A percentile compares a stretch with the other conserved stretches of the same genome.
Conservation (phyloP, 2,888 invertebrate species). For the Theretra japonica region DNA sequence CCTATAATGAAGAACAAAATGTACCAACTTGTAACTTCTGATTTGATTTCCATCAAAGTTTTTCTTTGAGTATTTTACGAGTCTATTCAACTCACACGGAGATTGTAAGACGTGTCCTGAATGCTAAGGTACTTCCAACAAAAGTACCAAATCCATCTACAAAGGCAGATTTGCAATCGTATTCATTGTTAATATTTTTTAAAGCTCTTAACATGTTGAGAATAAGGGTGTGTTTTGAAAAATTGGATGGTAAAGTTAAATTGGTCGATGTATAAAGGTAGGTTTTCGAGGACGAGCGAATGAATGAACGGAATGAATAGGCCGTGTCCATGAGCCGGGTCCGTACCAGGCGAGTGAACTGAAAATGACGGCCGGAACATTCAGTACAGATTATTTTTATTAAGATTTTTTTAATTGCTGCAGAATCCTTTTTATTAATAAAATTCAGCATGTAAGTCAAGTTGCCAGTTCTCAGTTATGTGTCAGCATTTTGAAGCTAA, state of each 20-base stretch:
- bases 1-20: not conserved
- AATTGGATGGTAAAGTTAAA: slow-evolving; percentile 3
- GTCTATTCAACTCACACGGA: slow-evolving; percentile 38
- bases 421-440: not conserved
- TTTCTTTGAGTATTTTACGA: slow-evolving; percentile 42
- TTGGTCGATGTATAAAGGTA: slow-evolving; percentile 38
- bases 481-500: too few relatives aligned
- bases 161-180: not conserved
- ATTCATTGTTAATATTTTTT: not conserved
- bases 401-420: not conserved
- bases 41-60: slow-evolving; percentile 40
- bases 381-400: not conserved
- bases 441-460: not conserved
- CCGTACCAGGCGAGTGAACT: not conserved
- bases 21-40: slow-evolving; percentile 27
- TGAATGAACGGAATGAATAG: slow-evolving; percentile 45
- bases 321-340: slow-evolving; percentile 29
- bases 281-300: slow-evolving; percentile 41
- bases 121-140: slow-evolving; percentile 36
- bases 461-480: not conserved
- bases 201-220: not conserved
- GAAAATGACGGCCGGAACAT: not conserved
- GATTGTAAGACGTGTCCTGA: slow-evolving; percentile 42
- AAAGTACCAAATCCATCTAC: slow-evolving; percentile 34
- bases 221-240: slow-evolving; percentile 31